Base-by-base conservation (phyloP, 2,888 invertebrate species). In the Clostera curtula region DNA sequence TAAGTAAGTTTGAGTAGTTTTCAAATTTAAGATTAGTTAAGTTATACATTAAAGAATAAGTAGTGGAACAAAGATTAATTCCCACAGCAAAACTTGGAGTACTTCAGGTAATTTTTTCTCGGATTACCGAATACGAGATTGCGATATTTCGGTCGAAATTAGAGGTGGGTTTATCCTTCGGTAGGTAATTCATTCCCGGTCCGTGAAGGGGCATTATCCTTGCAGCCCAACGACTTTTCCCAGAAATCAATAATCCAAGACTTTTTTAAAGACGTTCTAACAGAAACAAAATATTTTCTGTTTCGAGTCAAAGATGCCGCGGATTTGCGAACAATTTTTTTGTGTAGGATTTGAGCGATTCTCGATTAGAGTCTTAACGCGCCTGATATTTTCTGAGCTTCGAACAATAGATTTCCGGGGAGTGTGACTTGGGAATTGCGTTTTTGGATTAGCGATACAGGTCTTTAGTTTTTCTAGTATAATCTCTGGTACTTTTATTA, bases 221-320 rank as follows among this genome's bases (percentile, higher is more conserved):
- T 60, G 62, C 67, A 65, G 66, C 59, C 49, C 61, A 61, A 50
- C 62, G 63, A 63, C 43, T 72, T 65, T 79, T 79, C 83, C 49
- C 39, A 64, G 83, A 83, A 82, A 74, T 74, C 74, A 71, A 73
- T 80, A 79, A 83, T 74, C 80, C 68, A 37, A 41, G 49, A 60
- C 57, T 70, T 80, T 79, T 79, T 82, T 70, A 70, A 63, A 59
- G 55, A 58, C 56, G 58, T 60, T 49, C 59, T 64, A 58, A 57
- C 49, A 68, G 74, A 82, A 80, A 77, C 77, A 76, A 79, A 74
- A 66, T 72, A 68, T 54, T 54, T 53, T 54, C 58, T 56, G 49
- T 52, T 52, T 55, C 44, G 43, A 71, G 64, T 77, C 77, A 83
- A 83, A 82, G 80, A 56, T 20, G 63, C 83, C 83, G 83, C 80